Evolutionary conservation across 2,113 vertebrate species (phyloP).

Genomic region (Phyllostomus hastatus): DNA sequence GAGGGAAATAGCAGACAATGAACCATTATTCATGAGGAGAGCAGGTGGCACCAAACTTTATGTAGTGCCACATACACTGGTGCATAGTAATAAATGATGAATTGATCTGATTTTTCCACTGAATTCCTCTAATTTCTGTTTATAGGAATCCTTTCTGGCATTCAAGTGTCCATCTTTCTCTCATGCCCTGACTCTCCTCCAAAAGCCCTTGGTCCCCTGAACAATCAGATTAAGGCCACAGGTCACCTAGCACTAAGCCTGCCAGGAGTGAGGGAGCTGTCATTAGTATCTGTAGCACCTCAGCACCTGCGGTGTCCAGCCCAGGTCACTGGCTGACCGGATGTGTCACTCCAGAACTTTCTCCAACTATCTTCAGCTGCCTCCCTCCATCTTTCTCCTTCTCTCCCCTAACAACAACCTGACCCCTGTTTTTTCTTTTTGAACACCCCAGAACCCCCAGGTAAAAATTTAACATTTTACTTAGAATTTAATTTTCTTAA

Average conservation of each 20-base stretch:
- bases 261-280: background rate
- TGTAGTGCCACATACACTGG: background rate
- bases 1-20: background rate
- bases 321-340: background rate
- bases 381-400: background rate
- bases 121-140: background rate
- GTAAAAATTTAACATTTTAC: background rate
- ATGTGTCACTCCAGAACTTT: background rate
- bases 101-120: background rate
- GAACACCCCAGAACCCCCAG: background rate
- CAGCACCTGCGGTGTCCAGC: background rate
- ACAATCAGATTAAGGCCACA: background rate
- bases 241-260: background rate
- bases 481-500: conserved; percentile 13
- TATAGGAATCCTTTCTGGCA: background rate
- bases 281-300: background rate
- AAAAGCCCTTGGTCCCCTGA: background rate
- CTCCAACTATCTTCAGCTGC: background rate
- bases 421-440: background rate
- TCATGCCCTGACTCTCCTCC: background rate
- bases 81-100: background rate
- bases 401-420: background rate
- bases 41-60: background rate
- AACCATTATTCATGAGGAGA: background rate
- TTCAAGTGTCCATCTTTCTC: background rate